Evolutionary conservation across 2,113 vertebrate genomes (phyloP), one percentile per base, ranked within the genome.

Genomic region (Protobothrops flavoviridis): DNA sequence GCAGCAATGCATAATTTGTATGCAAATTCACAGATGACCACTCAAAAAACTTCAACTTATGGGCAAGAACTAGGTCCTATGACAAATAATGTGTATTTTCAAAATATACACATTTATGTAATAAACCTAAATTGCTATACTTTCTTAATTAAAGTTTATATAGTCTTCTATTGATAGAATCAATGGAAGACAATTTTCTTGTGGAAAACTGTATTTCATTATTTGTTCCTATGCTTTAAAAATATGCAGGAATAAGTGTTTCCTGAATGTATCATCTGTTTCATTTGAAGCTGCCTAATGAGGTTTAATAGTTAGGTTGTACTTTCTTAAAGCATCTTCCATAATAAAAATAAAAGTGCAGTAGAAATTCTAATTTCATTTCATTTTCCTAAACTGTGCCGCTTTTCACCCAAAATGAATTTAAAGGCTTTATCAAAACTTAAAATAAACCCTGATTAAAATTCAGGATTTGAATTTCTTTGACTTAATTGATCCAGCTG

Each of bases 31-130:
- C n/a, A 74, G n/a, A 74, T 74, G 69, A 74, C 5, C 69, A 39
- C 5, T 33, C n/a, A 20, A 74, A 74, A n/a, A 33, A 74, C 69
- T 33, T 74, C n/a, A 74, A 7, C 48, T 7, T 74, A 74, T 15
- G 39, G 69, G 20, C 29, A 33, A 39, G 69, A 74, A 74, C n/a
- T 74, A 74, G n/a, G n/a, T 17, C 5, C n/a, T 56, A n/a, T 85
- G 88, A 85, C 33, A 92, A 89, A 15, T 43, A 48, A 50, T 26
- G 33, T 3, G 10, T 93, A 85, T 90, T 90, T 90, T 89, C 88
- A 93, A 85, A 90, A 85, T 90, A 93, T 89, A 21, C 45, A 59
- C 26, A 15, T 89, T 85, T 93, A 29, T 90, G 26, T 50, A 90
- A 85, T 93, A 90, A 85, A 93, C 33, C 59, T 29, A 85, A 85